These are phyloP conservation scores for Danaus chrysippus DNA, from an alignment of 2,888 invertebrate genomes.

Conservation along the genomic window DNA sequence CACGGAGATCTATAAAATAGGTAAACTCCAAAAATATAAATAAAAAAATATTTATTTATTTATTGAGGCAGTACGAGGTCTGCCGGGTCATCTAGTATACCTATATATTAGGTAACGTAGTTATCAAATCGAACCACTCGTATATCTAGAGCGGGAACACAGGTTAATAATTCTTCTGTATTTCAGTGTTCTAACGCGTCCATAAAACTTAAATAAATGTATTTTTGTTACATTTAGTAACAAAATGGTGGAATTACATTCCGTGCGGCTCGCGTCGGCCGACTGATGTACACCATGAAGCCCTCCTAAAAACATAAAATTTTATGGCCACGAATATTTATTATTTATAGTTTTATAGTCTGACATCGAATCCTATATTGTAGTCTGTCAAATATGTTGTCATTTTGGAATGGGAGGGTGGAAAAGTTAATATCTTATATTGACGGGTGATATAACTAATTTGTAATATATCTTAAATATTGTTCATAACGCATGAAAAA, in stretches of 20 bases:
- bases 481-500: no score
- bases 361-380: constrained; percentile 48
- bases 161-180: neutral
- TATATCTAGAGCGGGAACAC: neutral
- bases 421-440: constrained; percentile 12
- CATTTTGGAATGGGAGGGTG: constrained; percentile 16
- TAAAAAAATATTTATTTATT: no score
- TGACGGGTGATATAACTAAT: constrained; percentile 12
- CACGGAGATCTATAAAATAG: no score
- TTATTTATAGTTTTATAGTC: constrained; percentile 70
- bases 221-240: constrained; percentile 6
- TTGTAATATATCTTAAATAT: constrained; percentile 1
- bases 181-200: constrained; percentile 1
- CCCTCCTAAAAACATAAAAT: constrained; percentile 63
- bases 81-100: no score
- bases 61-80: no score
- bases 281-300: constrained; percentile 46
- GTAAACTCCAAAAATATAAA: no score
- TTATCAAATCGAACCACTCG: no score
- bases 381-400: constrained; percentile 37
- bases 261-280: constrained; percentile 10
- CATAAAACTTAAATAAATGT: constrained; percentile 7
- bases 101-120: no score
- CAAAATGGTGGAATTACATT: constrained; percentile 13
- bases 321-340: constrained; percentile 70